Conservation (phyloP, 2,797 vertebrate species). For the Podarcis lilfordi region DNA sequence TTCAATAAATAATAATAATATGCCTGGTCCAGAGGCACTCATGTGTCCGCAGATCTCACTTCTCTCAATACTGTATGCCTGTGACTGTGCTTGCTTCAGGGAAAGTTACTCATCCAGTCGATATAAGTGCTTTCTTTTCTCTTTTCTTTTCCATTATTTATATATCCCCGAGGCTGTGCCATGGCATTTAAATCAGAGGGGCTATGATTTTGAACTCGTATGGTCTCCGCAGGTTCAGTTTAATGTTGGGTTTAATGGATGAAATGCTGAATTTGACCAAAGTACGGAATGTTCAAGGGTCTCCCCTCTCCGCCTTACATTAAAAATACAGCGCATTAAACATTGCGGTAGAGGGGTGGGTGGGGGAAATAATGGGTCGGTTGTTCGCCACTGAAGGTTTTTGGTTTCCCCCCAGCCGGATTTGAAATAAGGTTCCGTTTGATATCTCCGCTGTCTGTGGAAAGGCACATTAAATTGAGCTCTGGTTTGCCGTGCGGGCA, state of each 20-base stretch:
- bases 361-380: not conserved
- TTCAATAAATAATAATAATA: no score
- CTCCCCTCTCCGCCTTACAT: not conserved
- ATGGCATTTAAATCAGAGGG: not conserved
- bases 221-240: no score
- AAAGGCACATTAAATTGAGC: not conserved
- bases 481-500: not conserved
- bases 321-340: not conserved
- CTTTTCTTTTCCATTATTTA: not conserved
- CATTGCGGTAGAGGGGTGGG: not conserved
- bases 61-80: not conserved
- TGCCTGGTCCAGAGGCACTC: no score
- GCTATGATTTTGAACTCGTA: not conserved
- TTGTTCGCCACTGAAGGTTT: not conserved
- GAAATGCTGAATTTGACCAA: not conserved
- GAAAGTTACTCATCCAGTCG: not conserved
- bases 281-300: not conserved
- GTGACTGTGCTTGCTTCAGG: not conserved
- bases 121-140: not conserved
- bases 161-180: no score
- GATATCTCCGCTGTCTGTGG: not conserved
- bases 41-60: not conserved
- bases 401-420: not conserved
- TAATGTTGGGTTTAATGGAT: not conserved
- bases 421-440: not conserved